Percentiles rank a stretch among this genome's conserved stretches.
These are phyloP conservation scores for Erannis defoliaria DNA, from an alignment of 2,888 invertebrate species.

Conservation along the genomic window DNA sequence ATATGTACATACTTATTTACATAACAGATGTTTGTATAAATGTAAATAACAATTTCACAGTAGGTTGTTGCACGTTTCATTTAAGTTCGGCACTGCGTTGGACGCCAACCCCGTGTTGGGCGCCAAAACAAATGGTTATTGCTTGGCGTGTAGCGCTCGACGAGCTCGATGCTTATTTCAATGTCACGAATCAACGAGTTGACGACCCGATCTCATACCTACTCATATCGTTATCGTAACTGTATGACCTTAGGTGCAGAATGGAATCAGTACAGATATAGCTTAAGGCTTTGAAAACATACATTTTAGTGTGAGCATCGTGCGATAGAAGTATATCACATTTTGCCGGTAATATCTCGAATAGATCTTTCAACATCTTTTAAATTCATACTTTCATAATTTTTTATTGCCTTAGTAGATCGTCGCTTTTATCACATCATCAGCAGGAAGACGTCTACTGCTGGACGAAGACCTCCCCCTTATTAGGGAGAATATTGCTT, in stretches of 20 bases:
- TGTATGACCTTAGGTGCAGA: too few species aligned
- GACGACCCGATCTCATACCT: conserved; percentile 29
- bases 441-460: too few species aligned
- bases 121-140: conserved; percentile 58
- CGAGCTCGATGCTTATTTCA: conserved; percentile 41
- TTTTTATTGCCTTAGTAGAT: too few species aligned
- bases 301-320: too few species aligned
- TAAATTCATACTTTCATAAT: too few species aligned
- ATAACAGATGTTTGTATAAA: conserved; percentile 31
- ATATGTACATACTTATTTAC: conserved; percentile 20
- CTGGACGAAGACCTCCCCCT: too few species aligned
- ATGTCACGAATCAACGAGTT: conserved; percentile 44
- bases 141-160: conserved; percentile 37
- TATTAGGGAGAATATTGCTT: too few species aligned
- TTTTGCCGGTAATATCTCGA: neutral
- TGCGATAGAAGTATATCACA: neutral
- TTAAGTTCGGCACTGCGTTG: conserved; percentile 54
- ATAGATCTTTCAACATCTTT: too few species aligned
- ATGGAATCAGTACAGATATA: too few species aligned
- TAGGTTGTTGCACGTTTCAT: conserved; percentile 51
- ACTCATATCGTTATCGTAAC: neutral
- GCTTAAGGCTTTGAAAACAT: too few species aligned
- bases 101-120: conserved; percentile 61
- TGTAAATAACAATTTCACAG: conserved; percentile 37
- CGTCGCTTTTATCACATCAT: neutral